These are phyloP conservation scores for Ischnura elegans DNA, from an alignment of 2,888 invertebrate genomes.

Conservation along the genomic window DNA sequence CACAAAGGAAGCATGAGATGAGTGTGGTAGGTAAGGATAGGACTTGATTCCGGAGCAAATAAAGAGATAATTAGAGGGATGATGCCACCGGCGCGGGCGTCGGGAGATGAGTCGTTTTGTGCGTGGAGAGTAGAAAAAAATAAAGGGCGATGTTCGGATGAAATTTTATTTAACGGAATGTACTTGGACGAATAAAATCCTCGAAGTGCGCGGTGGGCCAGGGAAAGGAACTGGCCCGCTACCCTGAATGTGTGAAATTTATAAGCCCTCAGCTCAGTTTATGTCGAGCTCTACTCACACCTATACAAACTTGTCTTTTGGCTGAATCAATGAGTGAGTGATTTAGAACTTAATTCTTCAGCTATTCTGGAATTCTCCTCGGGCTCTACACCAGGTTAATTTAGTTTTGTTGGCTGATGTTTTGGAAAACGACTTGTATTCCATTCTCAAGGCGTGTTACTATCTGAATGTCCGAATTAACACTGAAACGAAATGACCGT, in stretches of 20 bases:
- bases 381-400: no score
- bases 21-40: background rate
- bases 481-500: no score
- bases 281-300: no score
- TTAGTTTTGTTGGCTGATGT: no score
- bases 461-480: no score
- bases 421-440: no score
- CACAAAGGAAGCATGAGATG: background rate
- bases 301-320: background rate
- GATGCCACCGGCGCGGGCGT: background rate
- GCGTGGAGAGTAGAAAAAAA: background rate
- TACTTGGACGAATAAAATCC: background rate
- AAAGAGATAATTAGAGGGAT: slow-evolving; percentile 6
- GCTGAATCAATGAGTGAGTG: background rate
- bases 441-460: no score
- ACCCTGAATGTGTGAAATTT: background rate
- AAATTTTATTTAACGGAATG: slow-evolving; percentile 35
- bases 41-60: background rate
- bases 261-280: no score
- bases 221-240: no score
- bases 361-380: no score
- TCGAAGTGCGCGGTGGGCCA: no score
- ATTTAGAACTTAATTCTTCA: background rate
- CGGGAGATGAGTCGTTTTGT: background rate
- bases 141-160: background rate